These are phyloP conservation scores for Mohoua ochrocephala DNA, from an alignment of 2,113 vertebrate species.

Conservation along the genomic window DNA sequence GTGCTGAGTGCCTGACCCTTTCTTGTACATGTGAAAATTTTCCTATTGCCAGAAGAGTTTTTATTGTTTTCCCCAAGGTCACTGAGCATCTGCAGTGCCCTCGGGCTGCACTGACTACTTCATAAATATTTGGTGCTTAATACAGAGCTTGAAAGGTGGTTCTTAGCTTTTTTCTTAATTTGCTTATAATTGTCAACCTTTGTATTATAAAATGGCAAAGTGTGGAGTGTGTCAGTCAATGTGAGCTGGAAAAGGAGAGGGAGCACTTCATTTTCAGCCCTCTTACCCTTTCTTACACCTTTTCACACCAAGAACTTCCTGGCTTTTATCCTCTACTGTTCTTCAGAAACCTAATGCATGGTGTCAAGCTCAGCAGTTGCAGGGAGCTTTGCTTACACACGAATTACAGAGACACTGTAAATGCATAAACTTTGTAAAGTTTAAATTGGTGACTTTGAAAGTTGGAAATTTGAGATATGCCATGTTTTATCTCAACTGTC, in stretches of 20 bases:
- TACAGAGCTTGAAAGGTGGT: not conserved
- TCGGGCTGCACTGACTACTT: not conserved
- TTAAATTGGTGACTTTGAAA: not conserved
- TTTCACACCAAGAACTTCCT: not conserved
- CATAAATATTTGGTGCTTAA: not conserved
- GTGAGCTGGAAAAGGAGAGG: not conserved
- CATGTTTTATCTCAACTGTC: not conserved
- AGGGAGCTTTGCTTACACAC: not conserved
- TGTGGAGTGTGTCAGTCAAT: not conserved
- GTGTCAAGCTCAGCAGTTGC: not conserved
- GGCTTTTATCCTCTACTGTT: not conserved
- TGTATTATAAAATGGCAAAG: not conserved
- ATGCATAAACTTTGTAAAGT: not conserved
- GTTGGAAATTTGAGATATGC: not conserved
- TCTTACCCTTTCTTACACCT: not conserved
- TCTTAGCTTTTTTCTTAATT: not conserved
- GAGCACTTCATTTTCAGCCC: not conserved
- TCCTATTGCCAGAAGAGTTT: not conserved
- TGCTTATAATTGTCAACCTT: not conserved
- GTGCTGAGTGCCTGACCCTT: not conserved
- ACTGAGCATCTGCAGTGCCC: not conserved
- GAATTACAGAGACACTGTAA: not conserved
- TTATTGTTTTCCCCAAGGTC: not conserved
- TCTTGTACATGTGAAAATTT: not conserved
- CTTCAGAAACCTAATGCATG: not conserved